These are phyloP conservation scores for Nesospiza acunhae DNA, from an alignment of 2,113 vertebrate species.

Conservation along the genomic window DNA sequence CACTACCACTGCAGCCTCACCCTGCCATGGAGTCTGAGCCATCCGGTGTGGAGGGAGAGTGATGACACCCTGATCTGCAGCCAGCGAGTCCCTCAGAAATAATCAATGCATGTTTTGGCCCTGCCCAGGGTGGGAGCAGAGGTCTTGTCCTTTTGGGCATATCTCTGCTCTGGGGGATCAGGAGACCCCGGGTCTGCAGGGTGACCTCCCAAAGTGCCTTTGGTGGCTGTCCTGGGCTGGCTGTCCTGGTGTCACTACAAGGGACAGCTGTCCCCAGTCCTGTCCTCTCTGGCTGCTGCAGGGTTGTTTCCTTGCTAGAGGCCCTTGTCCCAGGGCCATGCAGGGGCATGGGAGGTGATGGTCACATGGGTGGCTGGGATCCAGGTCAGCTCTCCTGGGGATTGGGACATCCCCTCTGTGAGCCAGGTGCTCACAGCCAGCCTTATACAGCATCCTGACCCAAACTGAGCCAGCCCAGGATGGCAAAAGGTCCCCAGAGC, in stretches of 20 bases:
- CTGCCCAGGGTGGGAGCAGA: neutral
- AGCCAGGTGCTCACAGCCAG: neutral
- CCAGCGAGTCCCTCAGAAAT: neutral
- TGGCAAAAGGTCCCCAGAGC: neutral
- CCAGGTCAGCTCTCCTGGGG: neutral
- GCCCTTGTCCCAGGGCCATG: neutral
- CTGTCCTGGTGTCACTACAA: fast-evolving
- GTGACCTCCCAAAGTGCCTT: neutral
- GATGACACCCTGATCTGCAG: neutral
- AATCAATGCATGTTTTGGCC: fast-evolving
- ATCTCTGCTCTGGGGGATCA: neutral
- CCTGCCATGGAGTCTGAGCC: neutral
- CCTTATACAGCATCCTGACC: fast-evolving
- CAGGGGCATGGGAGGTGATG: fast-evolving
- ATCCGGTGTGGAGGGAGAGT: fast-evolving
- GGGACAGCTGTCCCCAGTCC: neutral
- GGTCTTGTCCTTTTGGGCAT: neutral
- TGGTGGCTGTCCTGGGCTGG: neutral
- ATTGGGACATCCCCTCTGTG: neutral
- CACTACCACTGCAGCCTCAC: fast-evolving
- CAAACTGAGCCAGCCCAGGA: fast-evolving
- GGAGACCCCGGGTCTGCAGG: fast-evolving
- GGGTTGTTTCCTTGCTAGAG: neutral
- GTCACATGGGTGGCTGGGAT: fast-evolving
- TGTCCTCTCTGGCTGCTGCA: neutral